phyloP scores from a whole-genome alignment of 2,888 invertebrate genomes.

The Philereme transversata region DNA sequence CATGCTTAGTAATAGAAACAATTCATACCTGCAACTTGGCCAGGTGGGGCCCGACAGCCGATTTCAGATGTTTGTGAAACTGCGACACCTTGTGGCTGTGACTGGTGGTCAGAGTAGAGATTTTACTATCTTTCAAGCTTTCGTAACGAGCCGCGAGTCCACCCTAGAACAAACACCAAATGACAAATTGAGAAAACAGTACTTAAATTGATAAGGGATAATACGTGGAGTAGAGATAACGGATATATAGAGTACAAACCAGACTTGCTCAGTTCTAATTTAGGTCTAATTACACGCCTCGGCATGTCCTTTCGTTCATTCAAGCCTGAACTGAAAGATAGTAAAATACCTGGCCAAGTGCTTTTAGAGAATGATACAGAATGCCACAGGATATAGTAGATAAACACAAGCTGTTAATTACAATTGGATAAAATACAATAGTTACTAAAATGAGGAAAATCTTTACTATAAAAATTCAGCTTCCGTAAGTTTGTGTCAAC shows the following conservation, averaged over 20 bases:
- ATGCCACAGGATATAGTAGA: slow-evolving; percentile 40
- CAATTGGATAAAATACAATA: slow-evolving; percentile 6
- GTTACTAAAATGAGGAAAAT: too few species aligned
- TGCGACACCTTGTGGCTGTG: slow-evolving; percentile 96
- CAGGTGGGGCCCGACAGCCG: slow-evolving; percentile 92
- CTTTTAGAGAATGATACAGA: slow-evolving; percentile 54
- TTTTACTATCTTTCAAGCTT: slow-evolving; percentile 96
- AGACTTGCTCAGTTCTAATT: too few species aligned
- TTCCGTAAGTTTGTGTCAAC: too few species aligned
- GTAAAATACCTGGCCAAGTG: slow-evolving; percentile 83
- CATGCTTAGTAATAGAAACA: slow-evolving; percentile 57
- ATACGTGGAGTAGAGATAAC: neutral
- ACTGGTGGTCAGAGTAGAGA: slow-evolving; percentile 92
- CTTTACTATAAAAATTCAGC: too few species aligned
- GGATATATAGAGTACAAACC: too few species aligned
- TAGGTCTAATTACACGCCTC: neutral
- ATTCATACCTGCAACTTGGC: slow-evolving; percentile 92
- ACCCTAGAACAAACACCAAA: slow-evolving; percentile 82
- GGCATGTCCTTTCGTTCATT: slow-evolving; percentile 22
- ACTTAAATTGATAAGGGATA: slow-evolving; percentile 30
- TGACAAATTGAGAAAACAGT: slow-evolving; percentile 33
- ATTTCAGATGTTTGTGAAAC: slow-evolving; percentile 97
- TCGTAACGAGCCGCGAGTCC: slow-evolving; percentile 90
- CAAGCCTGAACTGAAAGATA: slow-evolving; percentile 80
- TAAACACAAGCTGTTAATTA: slow-evolving; percentile 19